Percentiles rank a stretch among this genome's conserved stretches.
Conservation (phyloP, 2,113 vertebrate genomes). For the Hymenochirus boettgeri region DNA sequence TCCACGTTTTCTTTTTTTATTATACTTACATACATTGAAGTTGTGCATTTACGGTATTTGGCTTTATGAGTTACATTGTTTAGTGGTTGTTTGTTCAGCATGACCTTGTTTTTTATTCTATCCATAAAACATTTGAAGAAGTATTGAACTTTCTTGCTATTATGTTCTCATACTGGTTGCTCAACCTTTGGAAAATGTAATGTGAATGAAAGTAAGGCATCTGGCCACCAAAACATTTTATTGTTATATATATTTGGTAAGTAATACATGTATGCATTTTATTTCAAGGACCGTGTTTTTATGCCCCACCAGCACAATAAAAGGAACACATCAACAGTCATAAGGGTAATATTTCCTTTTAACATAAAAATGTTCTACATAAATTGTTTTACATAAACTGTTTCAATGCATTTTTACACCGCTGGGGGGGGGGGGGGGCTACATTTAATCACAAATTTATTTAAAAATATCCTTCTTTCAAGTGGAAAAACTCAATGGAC, state of each 20-base stretch:
- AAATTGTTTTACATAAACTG: too few species aligned
- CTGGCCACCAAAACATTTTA: not conserved
- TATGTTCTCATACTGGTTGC: not conserved
- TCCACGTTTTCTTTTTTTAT: too few species aligned
- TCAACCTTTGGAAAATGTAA: not conserved
- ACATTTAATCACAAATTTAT: too few species aligned
- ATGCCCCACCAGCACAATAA: not conserved
- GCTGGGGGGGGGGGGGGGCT: too few species aligned
- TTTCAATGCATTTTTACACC: too few species aligned
- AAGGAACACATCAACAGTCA: not conserved
- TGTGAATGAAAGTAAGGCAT: not conserved
- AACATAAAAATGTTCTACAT: too few species aligned
- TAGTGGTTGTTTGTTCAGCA: not conserved
- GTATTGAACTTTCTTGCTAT: conserved; percentile 2
- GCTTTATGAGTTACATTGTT: not conserved
- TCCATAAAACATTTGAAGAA: not conserved
- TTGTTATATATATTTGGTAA: not conserved
- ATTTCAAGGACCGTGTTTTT: not conserved
- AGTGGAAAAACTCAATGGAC: not conserved
- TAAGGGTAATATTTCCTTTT: not conserved
- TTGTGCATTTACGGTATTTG: too few species aligned
- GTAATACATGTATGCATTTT: not conserved
- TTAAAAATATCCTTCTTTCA: not conserved
- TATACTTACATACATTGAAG: too few species aligned
- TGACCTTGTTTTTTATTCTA: conserved; percentile 6